phyloP scores from a whole-genome alignment of 2,113 vertebrate genomes.

The Coptodon rendalli region DNA sequence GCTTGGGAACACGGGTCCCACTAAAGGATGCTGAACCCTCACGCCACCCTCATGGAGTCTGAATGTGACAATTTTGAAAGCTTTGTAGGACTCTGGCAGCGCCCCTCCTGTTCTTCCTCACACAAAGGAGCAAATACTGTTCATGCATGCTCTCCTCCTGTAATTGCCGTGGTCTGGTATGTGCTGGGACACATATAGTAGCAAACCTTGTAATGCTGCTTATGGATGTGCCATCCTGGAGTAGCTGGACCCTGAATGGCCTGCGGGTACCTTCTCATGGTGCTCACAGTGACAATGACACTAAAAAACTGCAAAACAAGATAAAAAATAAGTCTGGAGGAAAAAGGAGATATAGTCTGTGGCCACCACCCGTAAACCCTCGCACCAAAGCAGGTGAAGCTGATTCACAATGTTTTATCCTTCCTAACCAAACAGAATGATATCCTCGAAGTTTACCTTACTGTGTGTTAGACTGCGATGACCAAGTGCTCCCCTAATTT shows the following conservation, averaged over 20 bases:
- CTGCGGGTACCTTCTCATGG: not conserved
- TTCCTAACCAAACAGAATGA: not conserved
- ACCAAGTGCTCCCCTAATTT: not conserved
- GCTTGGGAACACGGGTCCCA: not conserved
- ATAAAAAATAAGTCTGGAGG: not conserved
- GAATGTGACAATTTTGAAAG: not conserved
- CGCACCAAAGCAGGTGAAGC: not conserved
- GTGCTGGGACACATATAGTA: not conserved
- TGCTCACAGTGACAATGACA: not conserved
- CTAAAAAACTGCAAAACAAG: not conserved
- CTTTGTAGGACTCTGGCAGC: not conserved
- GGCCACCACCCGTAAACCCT: not conserved
- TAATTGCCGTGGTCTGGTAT: not conserved
- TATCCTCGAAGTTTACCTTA: not conserved
- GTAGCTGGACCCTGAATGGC: not conserved
- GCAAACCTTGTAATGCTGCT: not conserved
- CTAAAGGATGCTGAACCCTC: not conserved
- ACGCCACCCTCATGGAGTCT: not conserved
- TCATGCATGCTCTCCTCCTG: not conserved
- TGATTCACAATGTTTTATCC: not conserved
- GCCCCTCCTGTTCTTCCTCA: not conserved
- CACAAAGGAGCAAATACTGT: not conserved
- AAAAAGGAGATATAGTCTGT: not conserved
- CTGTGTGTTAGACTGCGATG: not conserved
- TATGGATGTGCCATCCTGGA: not conserved